Percentiles rank a stretch among this genome's conserved stretches.
Evolutionary conservation across 2,888 invertebrate species (phyloP).

Genomic region (Eilema griseolum): DNA sequence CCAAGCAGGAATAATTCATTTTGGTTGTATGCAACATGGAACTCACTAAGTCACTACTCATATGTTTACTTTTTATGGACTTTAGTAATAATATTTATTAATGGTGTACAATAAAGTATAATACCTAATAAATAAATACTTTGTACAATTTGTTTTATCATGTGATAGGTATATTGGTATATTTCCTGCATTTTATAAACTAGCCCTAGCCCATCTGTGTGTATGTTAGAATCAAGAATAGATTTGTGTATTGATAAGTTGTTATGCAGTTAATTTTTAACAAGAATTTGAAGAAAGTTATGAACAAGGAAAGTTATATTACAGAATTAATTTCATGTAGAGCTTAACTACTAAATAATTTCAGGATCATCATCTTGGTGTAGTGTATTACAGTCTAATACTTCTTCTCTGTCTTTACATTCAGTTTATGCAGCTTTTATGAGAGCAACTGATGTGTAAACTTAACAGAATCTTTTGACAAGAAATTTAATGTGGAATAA

Average conservation of each 20-base stretch:
- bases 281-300: neutral
- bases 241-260: neutral
- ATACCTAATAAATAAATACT: too few relatives aligned
- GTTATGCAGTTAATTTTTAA: neutral
- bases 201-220: constrained; percentile 4
- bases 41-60: neutral
- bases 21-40: neutral
- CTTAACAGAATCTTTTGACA: neutral
- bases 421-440: neutral
- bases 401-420: neutral
- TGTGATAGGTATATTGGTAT: neutral
- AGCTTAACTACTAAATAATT: neutral
- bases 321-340: too few relatives aligned
- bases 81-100: too few relatives aligned
- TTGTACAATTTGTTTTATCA: neutral
- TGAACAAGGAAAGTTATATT: neutral
- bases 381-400: neutral
- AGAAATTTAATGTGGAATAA: neutral
- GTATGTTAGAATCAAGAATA: neutral
- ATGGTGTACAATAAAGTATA: too few relatives aligned
- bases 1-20: neutral
- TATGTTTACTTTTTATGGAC: too few relatives aligned
- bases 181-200: constrained; percentile 4
- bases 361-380: too few relatives aligned
- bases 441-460: neutral